Conservation (phyloP, 2,113 vertebrate genomes). For the Delphinus delphis region DNA sequence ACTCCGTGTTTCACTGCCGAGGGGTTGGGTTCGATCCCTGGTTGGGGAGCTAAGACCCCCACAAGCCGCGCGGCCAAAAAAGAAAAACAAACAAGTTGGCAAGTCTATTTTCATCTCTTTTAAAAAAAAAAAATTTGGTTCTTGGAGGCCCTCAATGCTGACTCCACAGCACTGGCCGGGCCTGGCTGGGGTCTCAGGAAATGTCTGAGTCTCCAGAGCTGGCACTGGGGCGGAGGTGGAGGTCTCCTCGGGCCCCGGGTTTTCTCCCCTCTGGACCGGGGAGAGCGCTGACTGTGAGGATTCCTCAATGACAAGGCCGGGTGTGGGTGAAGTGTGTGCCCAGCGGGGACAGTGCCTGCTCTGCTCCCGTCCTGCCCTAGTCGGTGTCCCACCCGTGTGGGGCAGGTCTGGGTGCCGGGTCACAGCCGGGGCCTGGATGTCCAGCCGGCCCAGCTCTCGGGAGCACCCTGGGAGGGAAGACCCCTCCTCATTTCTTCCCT, state of each 20-base stretch:
- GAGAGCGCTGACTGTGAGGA: neutral
- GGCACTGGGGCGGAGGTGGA: neutral
- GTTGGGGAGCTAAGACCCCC: neutral
- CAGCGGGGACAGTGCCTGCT: neutral
- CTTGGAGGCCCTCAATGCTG: fast-evolving
- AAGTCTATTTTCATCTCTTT: neutral
- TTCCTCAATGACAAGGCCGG: fast-evolving
- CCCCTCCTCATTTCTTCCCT: neutral
- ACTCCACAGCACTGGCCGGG: no score
- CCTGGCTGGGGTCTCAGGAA: no score
- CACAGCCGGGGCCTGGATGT: neutral
- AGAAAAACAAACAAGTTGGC: neutral
- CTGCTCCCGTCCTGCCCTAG: fast-evolving
- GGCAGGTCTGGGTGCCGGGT: fast-evolving
- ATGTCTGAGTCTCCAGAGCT: no score
- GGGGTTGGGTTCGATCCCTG: neutral
- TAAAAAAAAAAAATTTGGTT: neutral
- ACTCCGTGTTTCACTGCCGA: neutral
- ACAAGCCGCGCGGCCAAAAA: neutral
- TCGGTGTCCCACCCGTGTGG: neutral
- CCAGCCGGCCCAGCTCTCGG: neutral
- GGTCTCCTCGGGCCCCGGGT: neutral
- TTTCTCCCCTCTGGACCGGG: neutral
- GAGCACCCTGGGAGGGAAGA: neutral
- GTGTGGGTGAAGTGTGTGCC: neutral